Evolutionary conservation across 2,113 vertebrate genomes (phyloP), one percentile per base, ranked within the genome.

Genomic region (Lampris megalopsis): DNA sequence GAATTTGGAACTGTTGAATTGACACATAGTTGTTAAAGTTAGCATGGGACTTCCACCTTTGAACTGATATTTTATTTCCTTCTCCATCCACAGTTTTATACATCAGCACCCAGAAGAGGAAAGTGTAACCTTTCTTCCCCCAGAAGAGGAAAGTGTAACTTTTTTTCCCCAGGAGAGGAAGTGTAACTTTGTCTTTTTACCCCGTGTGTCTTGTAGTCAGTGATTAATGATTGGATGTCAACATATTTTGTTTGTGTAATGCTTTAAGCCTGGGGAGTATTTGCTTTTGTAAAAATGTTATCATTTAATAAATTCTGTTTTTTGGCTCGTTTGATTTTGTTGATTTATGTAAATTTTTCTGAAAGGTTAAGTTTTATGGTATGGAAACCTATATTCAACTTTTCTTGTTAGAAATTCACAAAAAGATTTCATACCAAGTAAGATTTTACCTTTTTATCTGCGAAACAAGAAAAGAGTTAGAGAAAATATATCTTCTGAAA

Each of bases 71-170:
- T 10, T 13, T 36, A 36, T 35, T 38, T 6, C 1, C n/a, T 40
- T 10, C 69, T 75, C 58, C 81, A 50, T 83, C 59, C 63, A 11
- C 85, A 99, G 98, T 99, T 79, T 92, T 99, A 61, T 99, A 99
- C 92, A 99, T 99, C 93, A 99, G 98, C 92, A 99, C 98, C 49
- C 98, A 99, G 96, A 99, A 99, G 95, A 98, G 98, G 87, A 97
- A 98, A 91, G 96, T 98, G 92, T 99, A 94, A 96, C 62, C 24
- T 24, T 24, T 24, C 24, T 24, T 24, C 24, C 24, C 24, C 24
- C 24, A 24, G 24, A 24, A 99, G 95, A 98, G 98, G 87, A 97
- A 98, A 91, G 96, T 98, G 92, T 99, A 94, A 96, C 62, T 24
- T 24, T 24, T 24, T 24, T 24, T 24, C 24, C 24, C 24, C 24